Percentiles rank a stretch among this genome's conserved stretches.
Evolutionary conservation across 2,113 vertebrate genomes (phyloP).

Genomic region (Urocitellus parryii): DNA sequence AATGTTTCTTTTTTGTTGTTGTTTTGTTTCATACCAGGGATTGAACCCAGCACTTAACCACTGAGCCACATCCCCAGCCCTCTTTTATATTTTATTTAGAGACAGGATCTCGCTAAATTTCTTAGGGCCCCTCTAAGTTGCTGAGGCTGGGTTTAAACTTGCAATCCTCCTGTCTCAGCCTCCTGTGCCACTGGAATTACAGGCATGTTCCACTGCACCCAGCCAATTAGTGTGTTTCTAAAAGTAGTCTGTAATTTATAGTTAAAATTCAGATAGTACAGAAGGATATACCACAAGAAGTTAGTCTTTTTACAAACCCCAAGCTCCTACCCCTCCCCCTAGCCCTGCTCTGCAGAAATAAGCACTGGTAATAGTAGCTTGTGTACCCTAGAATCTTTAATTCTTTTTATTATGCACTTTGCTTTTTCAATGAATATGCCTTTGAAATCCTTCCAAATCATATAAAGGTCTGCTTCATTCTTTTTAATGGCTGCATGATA

Average conservation of each 20-base stretch:
- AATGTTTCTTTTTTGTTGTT: too few relatives aligned
- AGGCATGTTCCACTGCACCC: too few relatives aligned
- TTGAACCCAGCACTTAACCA: too few relatives aligned
- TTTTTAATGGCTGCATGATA: not conserved
- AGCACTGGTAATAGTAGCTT: not conserved
- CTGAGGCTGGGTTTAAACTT: too few relatives aligned
- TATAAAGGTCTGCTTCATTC: not conserved
- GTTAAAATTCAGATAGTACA: not conserved
- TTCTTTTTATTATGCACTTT: not conserved
- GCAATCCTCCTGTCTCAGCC: too few relatives aligned
- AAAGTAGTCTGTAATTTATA: constrained; percentile 18
- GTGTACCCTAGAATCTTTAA: not conserved
- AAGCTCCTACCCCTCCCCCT: accelerated
- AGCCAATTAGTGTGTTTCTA: not conserved
- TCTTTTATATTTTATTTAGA: too few relatives aligned
- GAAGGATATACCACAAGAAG: not conserved
- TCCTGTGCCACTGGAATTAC: too few relatives aligned
- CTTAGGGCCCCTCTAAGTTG: too few relatives aligned
- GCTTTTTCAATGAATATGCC: not conserved
- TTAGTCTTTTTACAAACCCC: not conserved
- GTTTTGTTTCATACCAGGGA: too few relatives aligned
- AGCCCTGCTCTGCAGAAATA: not conserved
- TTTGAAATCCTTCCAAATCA: not conserved
- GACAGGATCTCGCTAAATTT: too few relatives aligned
- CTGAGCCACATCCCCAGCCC: too few relatives aligned